A percentile compares a stretch with the other conserved stretches of the same genome.
Evolutionary conservation across 2,113 vertebrate genomes (phyloP).

Genomic region (Epinephelus lanceolatus): DNA sequence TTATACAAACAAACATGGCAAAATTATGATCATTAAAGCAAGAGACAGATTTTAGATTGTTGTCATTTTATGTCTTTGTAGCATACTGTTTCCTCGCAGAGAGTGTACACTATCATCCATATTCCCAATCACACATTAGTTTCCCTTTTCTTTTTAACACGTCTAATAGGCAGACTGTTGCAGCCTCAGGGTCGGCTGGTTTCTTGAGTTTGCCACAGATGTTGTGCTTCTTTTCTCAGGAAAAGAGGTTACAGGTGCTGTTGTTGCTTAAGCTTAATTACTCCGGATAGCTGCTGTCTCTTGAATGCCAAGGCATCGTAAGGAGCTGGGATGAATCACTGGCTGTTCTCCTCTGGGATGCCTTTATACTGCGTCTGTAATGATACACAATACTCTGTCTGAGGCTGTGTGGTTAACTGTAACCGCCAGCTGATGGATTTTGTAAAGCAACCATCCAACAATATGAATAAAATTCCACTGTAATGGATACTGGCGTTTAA

Average conservation of each 20-base stretch:
- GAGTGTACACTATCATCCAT: background rate
- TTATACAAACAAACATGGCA: background rate
- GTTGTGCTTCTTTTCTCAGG: conserved; percentile 42
- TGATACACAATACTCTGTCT: background rate
- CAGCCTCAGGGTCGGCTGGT: conserved; percentile 18
- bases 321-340: conserved; percentile 35
- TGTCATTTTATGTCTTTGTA: conserved; percentile 17
- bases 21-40: background rate
- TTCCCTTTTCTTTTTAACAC: background rate
- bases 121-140: conserved; percentile 10
- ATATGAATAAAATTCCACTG: background rate
- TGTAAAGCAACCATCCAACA: background rate
- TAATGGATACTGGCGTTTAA: background rate
- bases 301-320: conserved; percentile 21
- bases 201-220: conserved; percentile 49
- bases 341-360: background rate
- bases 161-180: conserved; percentile 1
- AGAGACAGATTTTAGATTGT: background rate
- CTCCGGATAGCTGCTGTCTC: conserved; percentile 36
- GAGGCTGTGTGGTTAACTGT: background rate
- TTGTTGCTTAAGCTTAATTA: conserved; percentile 59
- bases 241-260: conserved; percentile 62
- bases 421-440: conserved; percentile 1
- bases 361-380: conserved; percentile 11
- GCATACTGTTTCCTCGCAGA: conserved; percentile 1